Conservation (phyloP, 2,113 vertebrate genomes). For the Nannospalax galili region DNA sequence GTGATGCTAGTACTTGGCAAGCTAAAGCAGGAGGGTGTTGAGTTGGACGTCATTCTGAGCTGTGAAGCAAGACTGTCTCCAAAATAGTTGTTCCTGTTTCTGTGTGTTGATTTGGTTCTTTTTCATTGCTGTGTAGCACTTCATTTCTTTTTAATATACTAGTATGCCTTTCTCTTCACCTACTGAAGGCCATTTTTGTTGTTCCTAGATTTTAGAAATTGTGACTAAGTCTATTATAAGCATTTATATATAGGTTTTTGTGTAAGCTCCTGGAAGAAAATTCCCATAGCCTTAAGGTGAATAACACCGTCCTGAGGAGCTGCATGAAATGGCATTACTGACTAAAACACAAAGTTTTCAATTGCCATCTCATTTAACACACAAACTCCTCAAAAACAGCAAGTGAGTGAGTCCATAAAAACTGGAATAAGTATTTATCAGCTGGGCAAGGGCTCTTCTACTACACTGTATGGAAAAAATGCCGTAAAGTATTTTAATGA, state of each 20-base stretch:
- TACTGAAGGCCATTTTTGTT: neutral
- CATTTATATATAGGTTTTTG: neutral
- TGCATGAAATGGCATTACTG: neutral
- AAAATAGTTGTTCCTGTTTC: neutral
- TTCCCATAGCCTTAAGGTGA: neutral
- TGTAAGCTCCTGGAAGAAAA: neutral
- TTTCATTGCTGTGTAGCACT: neutral
- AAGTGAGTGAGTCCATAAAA: neutral
- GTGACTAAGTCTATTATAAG: neutral
- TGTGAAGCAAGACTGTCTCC: neutral
- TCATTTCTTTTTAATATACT: rapidly evolving
- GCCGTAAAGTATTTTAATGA: neutral
- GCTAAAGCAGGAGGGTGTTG: neutral
- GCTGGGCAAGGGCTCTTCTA: neutral
- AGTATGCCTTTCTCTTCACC: neutral
- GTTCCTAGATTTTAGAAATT: neutral
- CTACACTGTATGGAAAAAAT: neutral
- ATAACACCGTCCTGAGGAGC: rapidly evolving
- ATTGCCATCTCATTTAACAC: neutral
- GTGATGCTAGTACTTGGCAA: neutral
- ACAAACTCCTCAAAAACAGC: neutral
- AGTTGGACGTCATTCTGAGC: neutral
- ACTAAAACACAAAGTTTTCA: neutral
- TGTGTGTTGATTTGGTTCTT: neutral
- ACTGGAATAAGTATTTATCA: neutral